Percentiles rank a stretch among this genome's conserved stretches.
phyloP scores from a whole-genome alignment of 2,797 vertebrate species.

The Catharus ustulatus region DNA sequence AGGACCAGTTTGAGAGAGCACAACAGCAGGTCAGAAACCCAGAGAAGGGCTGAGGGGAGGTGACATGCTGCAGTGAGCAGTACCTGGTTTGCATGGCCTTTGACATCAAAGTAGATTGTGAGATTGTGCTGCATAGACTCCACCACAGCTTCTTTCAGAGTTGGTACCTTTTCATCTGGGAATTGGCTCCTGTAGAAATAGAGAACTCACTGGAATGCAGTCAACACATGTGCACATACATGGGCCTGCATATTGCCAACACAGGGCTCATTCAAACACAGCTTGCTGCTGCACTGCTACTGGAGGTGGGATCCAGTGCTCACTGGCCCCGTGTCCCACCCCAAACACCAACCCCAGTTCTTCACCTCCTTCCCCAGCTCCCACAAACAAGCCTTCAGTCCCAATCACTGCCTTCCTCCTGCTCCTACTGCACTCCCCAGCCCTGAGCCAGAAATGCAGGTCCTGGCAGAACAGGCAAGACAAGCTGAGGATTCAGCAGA shows the following conservation, averaged over 20 bases:
- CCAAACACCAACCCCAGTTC: not conserved
- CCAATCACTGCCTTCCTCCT: not conserved
- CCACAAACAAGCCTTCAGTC: not conserved
- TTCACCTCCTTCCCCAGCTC: not conserved
- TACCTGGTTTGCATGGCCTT: slow-evolving; percentile 93
- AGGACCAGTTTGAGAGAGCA: not conserved
- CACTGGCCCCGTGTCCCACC: rapidly evolving
- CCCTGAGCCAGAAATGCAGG: not conserved
- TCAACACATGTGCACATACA: too few relatives aligned
- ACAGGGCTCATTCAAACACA: not conserved
- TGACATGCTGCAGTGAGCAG: not conserved
- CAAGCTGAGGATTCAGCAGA: not conserved
- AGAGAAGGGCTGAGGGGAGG: not conserved
- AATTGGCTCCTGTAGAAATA: slow-evolving; percentile 79
- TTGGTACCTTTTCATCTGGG: slow-evolving; percentile 89
- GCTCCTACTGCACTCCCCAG: not conserved
- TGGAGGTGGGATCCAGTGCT: not conserved
- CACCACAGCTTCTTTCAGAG: slow-evolving; percentile 88
- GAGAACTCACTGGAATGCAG: not conserved
- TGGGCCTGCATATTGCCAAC: rapidly evolving
- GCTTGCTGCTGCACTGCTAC: not conserved
- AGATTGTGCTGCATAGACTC: slow-evolving; percentile 87
- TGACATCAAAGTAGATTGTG: slow-evolving; percentile 94
- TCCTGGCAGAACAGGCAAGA: not conserved
- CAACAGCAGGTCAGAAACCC: not conserved